These are phyloP conservation scores for Cyclina sinensis DNA, from an alignment of 1,140 invertebrate species.

Conservation along the genomic window DNA sequence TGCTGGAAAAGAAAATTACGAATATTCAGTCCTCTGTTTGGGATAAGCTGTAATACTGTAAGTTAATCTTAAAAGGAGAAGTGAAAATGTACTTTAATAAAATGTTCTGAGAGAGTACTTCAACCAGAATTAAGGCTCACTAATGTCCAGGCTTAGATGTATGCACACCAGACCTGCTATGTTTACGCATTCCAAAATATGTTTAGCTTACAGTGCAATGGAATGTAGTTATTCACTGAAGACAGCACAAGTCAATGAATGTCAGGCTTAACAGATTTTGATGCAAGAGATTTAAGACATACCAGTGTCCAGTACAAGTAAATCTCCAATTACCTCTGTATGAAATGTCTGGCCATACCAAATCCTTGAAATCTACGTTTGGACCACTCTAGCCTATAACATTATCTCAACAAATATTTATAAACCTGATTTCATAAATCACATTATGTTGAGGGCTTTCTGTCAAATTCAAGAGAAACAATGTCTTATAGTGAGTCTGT, in stretches of 20 bases:
- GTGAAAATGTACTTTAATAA: no score
- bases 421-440: conserved; percentile 53
- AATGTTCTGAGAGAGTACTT: no score
- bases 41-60: no score
- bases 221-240: not conserved
- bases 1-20: no score
- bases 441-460: conserved; percentile 16
- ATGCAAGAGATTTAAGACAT: conserved; percentile 12
- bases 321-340: conserved; percentile 40
- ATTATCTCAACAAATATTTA: conserved; percentile 42
- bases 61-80: no score
- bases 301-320: conserved; percentile 26
- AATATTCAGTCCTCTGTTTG: no score
- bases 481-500: not conserved
- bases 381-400: conserved; percentile 38
- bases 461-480: conserved; percentile 48
- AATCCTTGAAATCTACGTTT: not conserved
- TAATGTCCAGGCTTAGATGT: no score
- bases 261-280: conserved; percentile 7
- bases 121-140: no score
- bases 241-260: not conserved
- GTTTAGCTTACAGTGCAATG: no score
- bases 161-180: no score
- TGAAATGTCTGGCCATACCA: conserved; percentile 33
- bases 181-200: no score